These are phyloP conservation scores for Leucozona laternaria DNA, from an alignment of 2,888 invertebrate species.

Conservation along the genomic window DNA sequence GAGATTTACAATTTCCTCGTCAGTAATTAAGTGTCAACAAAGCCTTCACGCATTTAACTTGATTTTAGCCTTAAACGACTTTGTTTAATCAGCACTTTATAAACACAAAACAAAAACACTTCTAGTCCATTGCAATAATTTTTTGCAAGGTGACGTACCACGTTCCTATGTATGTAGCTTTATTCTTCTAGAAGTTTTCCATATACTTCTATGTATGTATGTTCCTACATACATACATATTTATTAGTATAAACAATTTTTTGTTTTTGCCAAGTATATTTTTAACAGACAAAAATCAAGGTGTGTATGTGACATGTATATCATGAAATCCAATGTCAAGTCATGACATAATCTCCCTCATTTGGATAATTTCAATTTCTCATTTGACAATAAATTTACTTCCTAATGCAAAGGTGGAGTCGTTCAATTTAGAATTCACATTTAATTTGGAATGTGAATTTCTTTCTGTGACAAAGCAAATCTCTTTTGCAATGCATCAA, in stretches of 20 bases:
- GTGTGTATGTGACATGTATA: slow-evolving; percentile 47
- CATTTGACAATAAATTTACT: slow-evolving; percentile 40
- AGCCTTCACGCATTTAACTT: not conserved
- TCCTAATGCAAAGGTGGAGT: slow-evolving; percentile 29
- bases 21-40: not conserved
- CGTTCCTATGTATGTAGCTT: too few species aligned
- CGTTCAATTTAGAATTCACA: not conserved
- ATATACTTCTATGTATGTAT: not conserved
- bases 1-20: not conserved
- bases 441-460: slow-evolving; percentile 19
- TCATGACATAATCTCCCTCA: slow-evolving; percentile 65
- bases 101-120: not conserved
- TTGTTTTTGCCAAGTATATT: not conserved
- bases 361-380: slow-evolving; percentile 59
- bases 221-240: not conserved
- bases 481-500: slow-evolving; percentile 31
- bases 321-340: slow-evolving; percentile 15
- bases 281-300: slow-evolving; percentile 33
- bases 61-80: not conserved
- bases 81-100: not conserved
- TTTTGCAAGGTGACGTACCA: slow-evolving; percentile 26
- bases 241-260: not conserved
- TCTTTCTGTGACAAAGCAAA: slow-evolving; percentile 14
- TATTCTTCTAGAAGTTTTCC: not conserved
- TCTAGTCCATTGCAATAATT: slow-evolving; percentile 3